A percentile compares a stretch with the other conserved stretches of the same genome.
These are phyloP conservation scores for Gnathonemus longibarbis DNA, from an alignment of 2,113 vertebrate genomes.

Conservation along the genomic window DNA sequence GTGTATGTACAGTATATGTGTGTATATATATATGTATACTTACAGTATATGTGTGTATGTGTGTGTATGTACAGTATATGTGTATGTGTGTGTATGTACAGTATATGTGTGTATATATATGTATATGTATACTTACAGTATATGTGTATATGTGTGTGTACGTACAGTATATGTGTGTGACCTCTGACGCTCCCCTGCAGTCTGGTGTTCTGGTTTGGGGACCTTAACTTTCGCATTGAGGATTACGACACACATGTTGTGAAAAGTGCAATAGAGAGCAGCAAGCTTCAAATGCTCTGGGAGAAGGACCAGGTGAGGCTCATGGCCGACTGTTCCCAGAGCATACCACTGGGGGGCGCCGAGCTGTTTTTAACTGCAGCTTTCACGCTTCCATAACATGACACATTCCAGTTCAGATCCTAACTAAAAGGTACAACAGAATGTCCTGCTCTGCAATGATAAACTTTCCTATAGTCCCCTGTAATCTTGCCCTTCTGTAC, in stretches of 20 bases:
- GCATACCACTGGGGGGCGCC: constrained; percentile 33
- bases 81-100: background rate
- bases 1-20: background rate
- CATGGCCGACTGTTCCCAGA: background rate
- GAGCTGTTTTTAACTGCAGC: background rate
- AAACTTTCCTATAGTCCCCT: background rate
- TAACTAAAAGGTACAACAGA: background rate
- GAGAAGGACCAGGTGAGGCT: constrained; percentile 90
- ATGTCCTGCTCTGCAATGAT: background rate
- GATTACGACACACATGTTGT: constrained; percentile 91
- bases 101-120: background rate
- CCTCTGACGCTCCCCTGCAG: constrained; percentile 49
- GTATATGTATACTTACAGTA: background rate
- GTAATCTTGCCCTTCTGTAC: background rate
- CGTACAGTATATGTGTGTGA: background rate
- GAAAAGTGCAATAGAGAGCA: constrained; percentile 87
- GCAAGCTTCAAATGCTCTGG: constrained; percentile 84
- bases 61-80: background rate
- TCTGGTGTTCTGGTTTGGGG: constrained; percentile 96
- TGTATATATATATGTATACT: background rate
- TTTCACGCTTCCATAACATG: background rate
- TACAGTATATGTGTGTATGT: background rate
- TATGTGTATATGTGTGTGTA: background rate
- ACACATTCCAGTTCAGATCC: background rate
- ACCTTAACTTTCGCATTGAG: constrained; percentile 95